Conservation (phyloP, 2,113 vertebrate species). For the Micromys minutus region DNA sequence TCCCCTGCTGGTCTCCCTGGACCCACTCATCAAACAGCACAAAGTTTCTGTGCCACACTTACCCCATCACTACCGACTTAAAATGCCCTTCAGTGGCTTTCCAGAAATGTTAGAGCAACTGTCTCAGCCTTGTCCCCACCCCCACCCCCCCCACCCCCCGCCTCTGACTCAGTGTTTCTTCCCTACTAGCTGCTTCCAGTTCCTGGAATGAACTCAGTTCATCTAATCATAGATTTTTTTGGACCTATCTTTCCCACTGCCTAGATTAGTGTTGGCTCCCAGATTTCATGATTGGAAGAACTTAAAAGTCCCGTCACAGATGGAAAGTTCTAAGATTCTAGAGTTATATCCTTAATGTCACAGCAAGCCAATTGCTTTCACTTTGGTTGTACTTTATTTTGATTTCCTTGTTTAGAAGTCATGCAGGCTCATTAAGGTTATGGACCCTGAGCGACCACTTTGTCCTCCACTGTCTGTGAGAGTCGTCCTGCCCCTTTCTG, state of each 20-base stretch:
- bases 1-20: not conserved
- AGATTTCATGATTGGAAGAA: conserved; percentile 25
- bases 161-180: not conserved
- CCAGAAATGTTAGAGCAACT: not conserved
- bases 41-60: not conserved
- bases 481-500: not conserved
- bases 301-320: conserved; percentile 13
- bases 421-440: not conserved
- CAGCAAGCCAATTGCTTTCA: not conserved
- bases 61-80: not conserved
- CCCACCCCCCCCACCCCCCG: no score
- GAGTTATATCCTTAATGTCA: not conserved
- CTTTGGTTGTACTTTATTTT: conserved; percentile 12
- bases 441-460: not conserved
- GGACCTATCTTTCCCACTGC: not conserved
- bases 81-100: conserved; percentile 11
- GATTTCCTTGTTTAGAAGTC: conserved; percentile 21
- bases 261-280: not conserved
- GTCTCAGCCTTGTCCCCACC: not conserved
- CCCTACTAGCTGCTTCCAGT: not conserved
- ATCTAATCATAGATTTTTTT: not conserved
- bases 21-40: not conserved
- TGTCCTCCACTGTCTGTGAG: not conserved
- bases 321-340: not conserved
- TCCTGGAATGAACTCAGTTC: not conserved